These are phyloP conservation scores for Osedax frankpressi DNA, from an alignment of 2,888 invertebrate species.

Conservation along the genomic window DNA sequence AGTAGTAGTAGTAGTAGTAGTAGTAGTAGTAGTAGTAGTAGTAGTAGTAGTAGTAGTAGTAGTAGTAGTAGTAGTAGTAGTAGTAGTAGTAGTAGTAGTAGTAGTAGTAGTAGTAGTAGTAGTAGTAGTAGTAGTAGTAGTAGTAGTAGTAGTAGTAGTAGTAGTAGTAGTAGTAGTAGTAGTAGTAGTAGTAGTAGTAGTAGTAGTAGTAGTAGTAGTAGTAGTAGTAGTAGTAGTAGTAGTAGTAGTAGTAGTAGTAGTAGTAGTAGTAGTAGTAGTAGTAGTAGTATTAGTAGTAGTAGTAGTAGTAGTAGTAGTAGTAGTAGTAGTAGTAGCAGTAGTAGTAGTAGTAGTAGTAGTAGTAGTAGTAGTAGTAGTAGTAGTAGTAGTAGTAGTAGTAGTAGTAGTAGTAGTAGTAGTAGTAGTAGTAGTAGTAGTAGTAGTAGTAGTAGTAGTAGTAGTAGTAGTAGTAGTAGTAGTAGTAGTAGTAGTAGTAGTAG, in stretches of 20 bases:
- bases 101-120: slow-evolving; percentile 21
- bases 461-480: slow-evolving; percentile 13
- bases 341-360: slow-evolving; percentile 14
- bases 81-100: slow-evolving; percentile 11
- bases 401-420: slow-evolving; percentile 14
- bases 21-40: slow-evolving; percentile 21
- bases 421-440: slow-evolving; percentile 20
- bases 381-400: slow-evolving; percentile 14
- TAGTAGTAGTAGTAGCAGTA: slow-evolving; percentile 15
- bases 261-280: slow-evolving; percentile 14
- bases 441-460: slow-evolving; percentile 19
- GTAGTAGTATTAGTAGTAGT: neutral
- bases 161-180: slow-evolving; percentile 3
- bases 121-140: slow-evolving; percentile 15
- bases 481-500: slow-evolving; percentile 20
- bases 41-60: slow-evolving; percentile 22
- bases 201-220: slow-evolving; percentile 13
- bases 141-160: neutral
- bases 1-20: slow-evolving; percentile 18
- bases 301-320: slow-evolving; percentile 7
- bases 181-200: slow-evolving; percentile 13
- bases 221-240: slow-evolving; percentile 15
- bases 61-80: slow-evolving; percentile 21
- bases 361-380: slow-evolving; percentile 12
- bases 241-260: slow-evolving; percentile 11